phyloP scores from a whole-genome alignment of 2,888 invertebrate genomes.

The Perizoma affinitatum region DNA sequence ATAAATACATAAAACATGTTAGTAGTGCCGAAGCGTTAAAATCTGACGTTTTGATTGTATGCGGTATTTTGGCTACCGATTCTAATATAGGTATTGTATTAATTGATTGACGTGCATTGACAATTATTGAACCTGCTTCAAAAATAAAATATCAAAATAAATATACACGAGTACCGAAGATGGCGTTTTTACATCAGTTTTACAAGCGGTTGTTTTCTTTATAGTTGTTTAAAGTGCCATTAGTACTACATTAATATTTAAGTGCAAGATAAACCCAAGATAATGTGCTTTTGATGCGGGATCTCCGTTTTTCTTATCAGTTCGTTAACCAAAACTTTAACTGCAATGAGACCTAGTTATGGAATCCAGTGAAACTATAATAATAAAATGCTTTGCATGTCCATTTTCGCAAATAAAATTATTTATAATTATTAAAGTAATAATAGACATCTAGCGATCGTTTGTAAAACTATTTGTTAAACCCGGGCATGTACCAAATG shows the following conservation, averaged over 20 bases:
- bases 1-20: conserved; percentile 33
- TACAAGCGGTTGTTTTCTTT: conserved; percentile 16
- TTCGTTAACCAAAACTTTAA: too few relatives aligned
- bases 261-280: conserved; percentile 10
- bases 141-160: neutral
- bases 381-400: too few relatives aligned
- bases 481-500: too few relatives aligned
- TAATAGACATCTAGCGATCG: too few relatives aligned
- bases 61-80: conserved; percentile 3
- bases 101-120: conserved; percentile 11
- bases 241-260: conserved; percentile 16
- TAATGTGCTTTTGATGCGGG: conserved; percentile 12
- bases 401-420: too few relatives aligned
- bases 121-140: too few relatives aligned
- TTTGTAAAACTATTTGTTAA: too few relatives aligned
- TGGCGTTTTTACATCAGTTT: conserved; percentile 16
- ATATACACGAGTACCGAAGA: neutral
- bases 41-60: conserved; percentile 18
- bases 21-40: conserved; percentile 14
- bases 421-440: too few relatives aligned
- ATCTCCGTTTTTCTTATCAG: conserved; percentile 2
- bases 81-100: conserved; percentile 10
- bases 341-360: too few relatives aligned
- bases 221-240: conserved; percentile 13
- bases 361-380: too few relatives aligned